Evolutionary conservation across 2,113 vertebrate species (phyloP).

Genomic region (Oxyura jamaicensis): DNA sequence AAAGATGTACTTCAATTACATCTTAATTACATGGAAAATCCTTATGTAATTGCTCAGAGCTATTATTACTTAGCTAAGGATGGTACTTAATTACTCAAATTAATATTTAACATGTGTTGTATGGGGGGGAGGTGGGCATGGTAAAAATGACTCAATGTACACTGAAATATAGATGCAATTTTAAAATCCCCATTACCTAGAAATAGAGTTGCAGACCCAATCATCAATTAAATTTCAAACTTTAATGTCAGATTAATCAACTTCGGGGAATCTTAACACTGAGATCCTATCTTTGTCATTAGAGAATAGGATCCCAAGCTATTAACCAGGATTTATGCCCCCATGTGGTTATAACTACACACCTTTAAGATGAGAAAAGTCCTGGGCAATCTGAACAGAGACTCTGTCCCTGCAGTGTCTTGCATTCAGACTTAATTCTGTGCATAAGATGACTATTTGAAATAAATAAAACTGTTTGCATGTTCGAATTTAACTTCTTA

Average conservation of each 20-base stretch:
- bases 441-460: not conserved
- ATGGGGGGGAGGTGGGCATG: not conserved
- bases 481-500: not conserved
- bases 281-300: not conserved
- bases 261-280: not conserved
- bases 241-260: not conserved
- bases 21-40: constrained; percentile 27
- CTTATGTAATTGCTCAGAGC: not conserved
- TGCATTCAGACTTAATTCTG: not conserved
- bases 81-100: constrained; percentile 23
- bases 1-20: not conserved
- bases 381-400: accelerated
- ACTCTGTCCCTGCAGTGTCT: not conserved
- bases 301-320: not conserved
- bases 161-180: constrained; percentile 27
- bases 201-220: not conserved
- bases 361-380: not conserved
- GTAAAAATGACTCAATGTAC: not conserved
- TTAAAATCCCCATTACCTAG: not conserved
- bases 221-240: not conserved
- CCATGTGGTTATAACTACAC: not conserved
- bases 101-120: constrained; percentile 35
- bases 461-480: not conserved
- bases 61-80: not conserved
- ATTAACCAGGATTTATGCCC: not conserved